Evolutionary conservation across 2,797 vertebrate genomes (phyloP).

Genomic region (Fratercula arctica): DNA sequence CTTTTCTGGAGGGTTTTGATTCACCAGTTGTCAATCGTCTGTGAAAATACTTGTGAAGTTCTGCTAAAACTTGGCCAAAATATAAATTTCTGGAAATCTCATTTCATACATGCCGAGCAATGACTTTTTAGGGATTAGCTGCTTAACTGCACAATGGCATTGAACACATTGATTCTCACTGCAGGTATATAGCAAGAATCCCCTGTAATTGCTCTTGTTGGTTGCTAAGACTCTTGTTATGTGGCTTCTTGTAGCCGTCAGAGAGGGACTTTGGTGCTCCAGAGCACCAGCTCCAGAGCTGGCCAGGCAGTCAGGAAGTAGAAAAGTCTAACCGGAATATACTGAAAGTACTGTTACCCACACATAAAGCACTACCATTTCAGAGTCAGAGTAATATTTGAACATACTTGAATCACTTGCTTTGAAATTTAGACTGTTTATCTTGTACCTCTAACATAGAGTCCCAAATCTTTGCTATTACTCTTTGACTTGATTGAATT

Average conservation of each 20-base stretch:
- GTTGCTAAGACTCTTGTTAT: background rate
- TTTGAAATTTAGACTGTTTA: background rate
- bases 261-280: background rate
- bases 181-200: background rate
- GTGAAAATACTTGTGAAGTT: background rate
- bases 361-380: background rate
- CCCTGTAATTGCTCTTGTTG: slow-evolving; percentile 11
- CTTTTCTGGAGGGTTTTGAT: background rate
- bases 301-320: background rate
- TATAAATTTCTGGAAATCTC: slow-evolving; percentile 21
- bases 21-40: background rate
- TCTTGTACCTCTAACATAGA: background rate
- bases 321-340: background rate
- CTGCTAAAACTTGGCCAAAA: background rate
- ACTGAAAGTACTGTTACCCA: background rate
- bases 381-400: background rate
- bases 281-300: background rate
- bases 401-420: background rate
- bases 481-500: background rate
- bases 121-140: slow-evolving; percentile 35
- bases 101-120: slow-evolving; percentile 29
- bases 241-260: background rate
- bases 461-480: background rate
- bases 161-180: background rate
- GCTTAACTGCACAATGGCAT: background rate